phyloP scores from a whole-genome alignment of 2,113 vertebrate species.

The Pandion haliaetus region DNA sequence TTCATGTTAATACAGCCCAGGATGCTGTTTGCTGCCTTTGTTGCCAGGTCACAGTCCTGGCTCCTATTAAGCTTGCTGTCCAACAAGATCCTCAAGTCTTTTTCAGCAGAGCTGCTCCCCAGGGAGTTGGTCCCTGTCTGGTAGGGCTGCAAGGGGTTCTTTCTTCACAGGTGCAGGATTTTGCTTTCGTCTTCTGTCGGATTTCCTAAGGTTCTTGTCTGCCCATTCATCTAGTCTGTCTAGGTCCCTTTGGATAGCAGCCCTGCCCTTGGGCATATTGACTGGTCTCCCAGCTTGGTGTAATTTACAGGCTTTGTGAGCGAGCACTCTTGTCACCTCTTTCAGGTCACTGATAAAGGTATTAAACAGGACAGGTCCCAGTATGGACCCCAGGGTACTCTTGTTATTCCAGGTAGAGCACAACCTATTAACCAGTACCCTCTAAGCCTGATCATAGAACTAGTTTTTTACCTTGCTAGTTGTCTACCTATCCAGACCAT shows the following conservation, averaged over 20 bases:
- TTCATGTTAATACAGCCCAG: neutral
- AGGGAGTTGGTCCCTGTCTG: neutral
- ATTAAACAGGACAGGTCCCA: neutral
- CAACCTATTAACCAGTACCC: neutral
- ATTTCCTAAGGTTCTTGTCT: neutral
- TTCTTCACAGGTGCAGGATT: neutral
- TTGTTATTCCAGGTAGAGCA: neutral
- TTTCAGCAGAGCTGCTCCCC: neutral
- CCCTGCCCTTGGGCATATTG: neutral
- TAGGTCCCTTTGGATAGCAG: neutral
- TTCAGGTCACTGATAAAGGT: neutral
- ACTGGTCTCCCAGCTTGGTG: neutral
- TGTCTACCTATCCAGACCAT: neutral
- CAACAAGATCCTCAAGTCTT: neutral
- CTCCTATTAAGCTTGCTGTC: neutral
- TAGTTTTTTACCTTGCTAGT: neutral
- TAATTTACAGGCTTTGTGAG: neutral
- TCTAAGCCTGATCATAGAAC: neutral
- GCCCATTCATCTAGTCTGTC: neutral
- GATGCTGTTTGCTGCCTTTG: neutral
- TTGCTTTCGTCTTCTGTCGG: neutral
- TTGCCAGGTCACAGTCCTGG: neutral
- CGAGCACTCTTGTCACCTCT: neutral
- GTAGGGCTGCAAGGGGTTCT: neutral
- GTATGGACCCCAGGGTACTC: neutral